Evolutionary conservation across 1,140 invertebrate species (phyloP).

Genomic region (Pseudomyrmex sp.): DNA sequence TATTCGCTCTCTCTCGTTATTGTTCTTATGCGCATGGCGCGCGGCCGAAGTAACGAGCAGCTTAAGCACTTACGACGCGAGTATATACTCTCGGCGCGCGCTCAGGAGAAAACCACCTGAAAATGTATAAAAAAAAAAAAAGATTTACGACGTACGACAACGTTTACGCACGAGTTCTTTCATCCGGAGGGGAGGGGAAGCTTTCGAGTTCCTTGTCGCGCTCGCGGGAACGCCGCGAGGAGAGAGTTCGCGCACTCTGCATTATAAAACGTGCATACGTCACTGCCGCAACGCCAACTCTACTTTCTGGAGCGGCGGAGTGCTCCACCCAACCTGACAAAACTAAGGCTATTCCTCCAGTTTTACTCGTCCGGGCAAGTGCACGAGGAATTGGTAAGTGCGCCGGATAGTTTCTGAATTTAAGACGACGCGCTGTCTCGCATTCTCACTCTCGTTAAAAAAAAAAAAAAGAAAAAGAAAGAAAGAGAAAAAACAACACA

Average conservation of each 20-base stretch:
- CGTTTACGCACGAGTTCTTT: slow-evolving; percentile 54
- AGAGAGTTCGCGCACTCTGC: slow-evolving; percentile 51
- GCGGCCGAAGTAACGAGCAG: slow-evolving; percentile 33
- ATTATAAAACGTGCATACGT: slow-evolving; percentile 61
- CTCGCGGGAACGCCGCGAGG: slow-evolving; percentile 2
- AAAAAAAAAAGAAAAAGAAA: no score
- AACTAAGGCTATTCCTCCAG: slow-evolving; percentile 58
- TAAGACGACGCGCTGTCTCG: slow-evolving; percentile 47
- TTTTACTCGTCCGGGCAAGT: slow-evolving; percentile 55
- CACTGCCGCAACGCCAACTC: slow-evolving; percentile 55
- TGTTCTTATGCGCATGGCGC: slow-evolving; percentile 32
- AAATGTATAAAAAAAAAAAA: slow-evolving; percentile 55
- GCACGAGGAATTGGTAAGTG: slow-evolving; percentile 58
- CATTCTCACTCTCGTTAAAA: neutral
- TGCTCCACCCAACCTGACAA: slow-evolving; percentile 50
- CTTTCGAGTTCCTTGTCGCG: slow-evolving; percentile 34
- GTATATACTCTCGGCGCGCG: neutral
- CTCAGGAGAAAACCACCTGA: slow-evolving; percentile 35
- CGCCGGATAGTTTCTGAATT: slow-evolving; percentile 47
- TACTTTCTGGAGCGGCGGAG: slow-evolving; percentile 31
- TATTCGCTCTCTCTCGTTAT: slow-evolving; percentile 19
- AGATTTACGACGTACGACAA: slow-evolving; percentile 55
- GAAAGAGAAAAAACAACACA: no score
- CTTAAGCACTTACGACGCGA: slow-evolving; percentile 43
- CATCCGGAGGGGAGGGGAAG: neutral